Evolutionary conservation across 2,888 invertebrate genomes (phyloP), one percentile per base, ranked within the genome.

Genomic region (Nemotelus nigrinus): DNA sequence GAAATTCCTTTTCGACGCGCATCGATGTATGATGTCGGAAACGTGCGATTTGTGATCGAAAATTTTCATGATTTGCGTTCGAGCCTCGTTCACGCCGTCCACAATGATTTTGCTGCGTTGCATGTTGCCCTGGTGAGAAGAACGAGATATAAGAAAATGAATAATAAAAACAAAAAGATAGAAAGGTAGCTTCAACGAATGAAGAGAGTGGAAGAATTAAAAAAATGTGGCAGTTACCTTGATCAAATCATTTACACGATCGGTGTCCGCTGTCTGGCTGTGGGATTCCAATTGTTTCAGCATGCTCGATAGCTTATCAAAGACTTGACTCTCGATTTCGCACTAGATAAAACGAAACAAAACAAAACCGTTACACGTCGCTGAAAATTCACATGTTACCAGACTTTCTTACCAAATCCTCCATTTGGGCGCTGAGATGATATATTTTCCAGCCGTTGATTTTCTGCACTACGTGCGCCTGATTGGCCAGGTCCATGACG

Each of bases 391-490:
- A 41, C 3, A 57, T 7, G 2, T 25, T 76, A 10, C 48, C 10
- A 70, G 10, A 55, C 58, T 45, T 4, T 3, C 63, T 77, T 88
- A 96, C 96, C 90, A 97, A 88, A 86, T 97, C 96, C 84, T 97
- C 96, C 93, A 98, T 94, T 89, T 97, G 97, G 63, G 96, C 93
- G 57, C 94, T 94, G 82, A 98, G 90, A 86, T 97, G 96, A 88
- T 95, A 93, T 79, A 98, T 91, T 88, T 97, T 98, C 98, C 98
- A 98, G 0, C 98, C 98, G 82, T 95, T 95, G 39, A 96, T 92
- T 87, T 95, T 96, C 83, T 95, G 93, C 81, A 94, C 88, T 74
- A 97, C 94, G 84, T 95, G 92, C 81, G 93, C 93, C 86, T 96
- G 96, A 87, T 94, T 94, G 48, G 97, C 96, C 83, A 98, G 89